Base-by-base conservation (phyloP, 2,797 vertebrate genomes). In the Yasuhikotakia modesta region DNA sequence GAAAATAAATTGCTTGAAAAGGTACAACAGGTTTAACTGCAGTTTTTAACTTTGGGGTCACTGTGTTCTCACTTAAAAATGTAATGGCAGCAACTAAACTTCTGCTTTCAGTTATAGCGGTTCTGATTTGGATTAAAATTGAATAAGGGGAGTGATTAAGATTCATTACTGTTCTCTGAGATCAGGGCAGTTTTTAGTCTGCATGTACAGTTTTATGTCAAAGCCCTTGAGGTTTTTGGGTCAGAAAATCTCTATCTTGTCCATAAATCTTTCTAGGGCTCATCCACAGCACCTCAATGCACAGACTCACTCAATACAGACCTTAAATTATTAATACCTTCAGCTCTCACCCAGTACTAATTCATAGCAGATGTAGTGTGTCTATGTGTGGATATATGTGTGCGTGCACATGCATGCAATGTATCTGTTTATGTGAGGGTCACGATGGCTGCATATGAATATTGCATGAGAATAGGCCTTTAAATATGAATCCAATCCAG, bases 311-410 rank as follows among this genome's bases (percentile, higher is more conserved):
- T 70, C 78, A 30, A 70, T 79, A 50, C 66, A 73, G 53, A 77
- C n/a, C 60, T 65, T 82, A 61, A 73, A 81, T 83, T 81, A 82
- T 85, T 76, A 73, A 81, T 35, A 78, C 48, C n/a, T 45, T 60
- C 22, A 46, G 5, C 46, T 79, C 30, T 77, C 70, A 78, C 11
- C 80, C 48, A 53, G 35, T 53, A 61, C n/a, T 52, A 43, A 69
- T 64, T 70, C 68, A 70, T 27, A 7, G 32, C 21, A 71, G 58
- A 64, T 8, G 19, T 24, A 16, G 57, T 16, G 27, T 35, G 27
- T 16, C 32, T 30, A 17, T 35, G 71, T 46, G 35, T 63, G 8
- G 27, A 27, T 53, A 5, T 50, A 16, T 24, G 61, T 32, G 21
- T 68, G 22, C 5, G 64, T 63, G 55, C 10, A 35, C 27, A 1